Percentiles rank a stretch among this genome's conserved stretches.
Conservation (phyloP, 2,113 vertebrate species). For the Chaenocephalus aceratus region DNA sequence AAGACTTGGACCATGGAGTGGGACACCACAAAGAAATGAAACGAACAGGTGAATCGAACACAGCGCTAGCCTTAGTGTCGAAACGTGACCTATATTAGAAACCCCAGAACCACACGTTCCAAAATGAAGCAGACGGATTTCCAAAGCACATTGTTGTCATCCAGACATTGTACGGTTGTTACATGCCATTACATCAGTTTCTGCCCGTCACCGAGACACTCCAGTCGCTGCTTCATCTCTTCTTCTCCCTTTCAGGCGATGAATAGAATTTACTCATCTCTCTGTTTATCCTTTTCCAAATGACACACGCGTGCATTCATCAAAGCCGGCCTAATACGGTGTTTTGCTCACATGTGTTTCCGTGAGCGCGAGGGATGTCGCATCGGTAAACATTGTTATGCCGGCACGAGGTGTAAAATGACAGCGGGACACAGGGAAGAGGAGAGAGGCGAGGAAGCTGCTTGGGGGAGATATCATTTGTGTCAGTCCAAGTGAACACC, state of each 20-base stretch:
- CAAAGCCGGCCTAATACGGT: conserved; percentile 50
- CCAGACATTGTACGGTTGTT: neutral
- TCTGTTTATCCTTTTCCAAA: conserved; percentile 31
- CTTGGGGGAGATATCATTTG: conserved; percentile 68
- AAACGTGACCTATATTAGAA: neutral
- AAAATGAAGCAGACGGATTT: neutral
- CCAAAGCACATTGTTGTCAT: conserved; percentile 11
- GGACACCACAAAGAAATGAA: neutral
- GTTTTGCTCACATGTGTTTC: conserved; percentile 64
- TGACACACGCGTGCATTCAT: conserved; percentile 32
- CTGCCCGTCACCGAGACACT: conserved; percentile 13
- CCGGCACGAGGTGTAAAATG: conserved; percentile 51
- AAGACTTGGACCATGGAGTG: neutral
- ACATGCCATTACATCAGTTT: conserved; percentile 50
- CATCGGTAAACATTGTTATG: conserved; percentile 60
- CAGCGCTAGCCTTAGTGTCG: neutral
- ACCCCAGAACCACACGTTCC: neutral
- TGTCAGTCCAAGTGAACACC: conserved; percentile 67
- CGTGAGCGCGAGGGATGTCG: conserved; percentile 40
- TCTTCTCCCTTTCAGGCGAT: conserved; percentile 34
- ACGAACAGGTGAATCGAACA: neutral
- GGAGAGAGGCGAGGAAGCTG: conserved; percentile 49
- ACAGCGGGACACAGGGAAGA: conserved; percentile 21
- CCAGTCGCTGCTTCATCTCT: neutral
- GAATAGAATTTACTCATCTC: conserved; percentile 45